phyloP scores from a whole-genome alignment of 2,797 vertebrate species.

The Florisuga fusca region DNA sequence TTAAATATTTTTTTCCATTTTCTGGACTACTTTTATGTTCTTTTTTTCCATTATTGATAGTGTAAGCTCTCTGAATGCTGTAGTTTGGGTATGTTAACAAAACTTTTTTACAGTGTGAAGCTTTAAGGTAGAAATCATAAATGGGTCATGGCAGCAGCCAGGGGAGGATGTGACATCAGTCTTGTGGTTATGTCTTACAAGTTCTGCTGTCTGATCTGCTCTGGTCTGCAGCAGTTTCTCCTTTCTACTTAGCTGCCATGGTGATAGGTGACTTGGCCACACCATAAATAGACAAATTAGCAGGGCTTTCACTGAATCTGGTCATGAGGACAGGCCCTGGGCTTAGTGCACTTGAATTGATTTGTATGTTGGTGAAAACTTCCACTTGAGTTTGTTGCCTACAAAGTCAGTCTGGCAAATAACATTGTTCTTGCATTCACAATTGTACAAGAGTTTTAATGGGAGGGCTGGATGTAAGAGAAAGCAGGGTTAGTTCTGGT shows the following conservation, averaged over 20 bases:
- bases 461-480: background rate
- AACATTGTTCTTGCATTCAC: background rate
- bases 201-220: background rate
- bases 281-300: constrained; percentile 21
- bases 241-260: constrained; percentile 40
- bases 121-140: constrained; percentile 40
- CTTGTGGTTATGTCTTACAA: constrained; percentile 23
- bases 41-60: background rate
- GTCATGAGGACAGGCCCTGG: background rate
- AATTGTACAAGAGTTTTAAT: accelerated
- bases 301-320: background rate
- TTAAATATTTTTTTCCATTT: background rate
- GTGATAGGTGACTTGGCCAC: constrained; percentile 30
- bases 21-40: background rate
- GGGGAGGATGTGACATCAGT: constrained; percentile 24
- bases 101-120: background rate
- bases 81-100: background rate
- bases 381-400: background rate
- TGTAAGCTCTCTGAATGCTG: background rate
- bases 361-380: background rate
- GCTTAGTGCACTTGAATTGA: background rate
- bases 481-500: background rate
- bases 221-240: background rate
- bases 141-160: constrained; percentile 23
- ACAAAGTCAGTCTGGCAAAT: background rate